These are phyloP conservation scores for Heteromurus nitidus DNA, from an alignment of 2,888 invertebrate genomes.

Conservation along the genomic window DNA sequence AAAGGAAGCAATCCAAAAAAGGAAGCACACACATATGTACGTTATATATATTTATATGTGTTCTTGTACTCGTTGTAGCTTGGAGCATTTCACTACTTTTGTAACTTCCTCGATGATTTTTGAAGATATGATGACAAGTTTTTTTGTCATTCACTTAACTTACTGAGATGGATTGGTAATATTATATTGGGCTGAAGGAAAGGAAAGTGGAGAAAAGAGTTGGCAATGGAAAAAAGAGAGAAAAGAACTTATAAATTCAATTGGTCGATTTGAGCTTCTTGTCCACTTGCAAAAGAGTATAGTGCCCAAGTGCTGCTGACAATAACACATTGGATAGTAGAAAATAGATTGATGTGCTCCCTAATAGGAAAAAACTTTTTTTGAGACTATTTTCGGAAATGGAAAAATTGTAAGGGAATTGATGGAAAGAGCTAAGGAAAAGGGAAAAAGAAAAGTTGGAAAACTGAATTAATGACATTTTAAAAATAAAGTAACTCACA, in stretches of 20 bases:
- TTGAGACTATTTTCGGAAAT: background rate
- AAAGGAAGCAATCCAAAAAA: slow-evolving; percentile 25
- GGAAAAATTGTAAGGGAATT: slow-evolving; percentile 4
- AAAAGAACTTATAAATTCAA: slow-evolving; percentile 59
- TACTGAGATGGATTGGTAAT: slow-evolving; percentile 14
- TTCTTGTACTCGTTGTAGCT: too few relatives aligned
- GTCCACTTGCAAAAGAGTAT: slow-evolving; percentile 4
- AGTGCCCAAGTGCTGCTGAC: background rate
- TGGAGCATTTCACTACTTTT: slow-evolving; percentile 35
- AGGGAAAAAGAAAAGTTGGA: slow-evolving; percentile 31
- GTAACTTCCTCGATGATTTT: slow-evolving; percentile 44
- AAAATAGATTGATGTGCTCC: slow-evolving; percentile 25
- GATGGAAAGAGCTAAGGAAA: background rate
- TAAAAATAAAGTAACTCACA: slow-evolving; percentile 12
- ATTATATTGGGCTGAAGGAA: background rate
- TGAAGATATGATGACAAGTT: slow-evolving; percentile 62
- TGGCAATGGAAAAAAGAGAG: slow-evolving; percentile 28
- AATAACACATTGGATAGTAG: background rate
- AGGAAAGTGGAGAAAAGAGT: slow-evolving; percentile 31
- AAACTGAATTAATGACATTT: slow-evolving; percentile 38
- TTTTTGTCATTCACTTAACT: slow-evolving; percentile 48
- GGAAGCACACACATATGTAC: background rate
- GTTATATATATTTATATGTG: too few relatives aligned
- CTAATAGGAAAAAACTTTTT: slow-evolving; percentile 13
- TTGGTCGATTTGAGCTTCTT: slow-evolving; percentile 39